Conservation (phyloP, 2,113 vertebrate genomes). For the Tupaia tana region DNA sequence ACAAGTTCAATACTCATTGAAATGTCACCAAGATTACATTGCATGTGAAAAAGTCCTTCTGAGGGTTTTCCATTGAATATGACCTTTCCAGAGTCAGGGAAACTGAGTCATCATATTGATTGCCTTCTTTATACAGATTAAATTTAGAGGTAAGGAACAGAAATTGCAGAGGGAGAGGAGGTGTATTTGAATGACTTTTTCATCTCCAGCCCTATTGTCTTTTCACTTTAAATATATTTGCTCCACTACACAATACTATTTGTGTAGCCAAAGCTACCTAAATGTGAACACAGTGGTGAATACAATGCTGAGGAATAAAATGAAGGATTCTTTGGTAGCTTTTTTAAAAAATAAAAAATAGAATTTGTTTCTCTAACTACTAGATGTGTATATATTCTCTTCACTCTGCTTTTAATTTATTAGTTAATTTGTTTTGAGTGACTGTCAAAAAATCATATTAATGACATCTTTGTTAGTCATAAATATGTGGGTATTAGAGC, state of each 20-base stretch:
- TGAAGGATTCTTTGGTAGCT: neutral
- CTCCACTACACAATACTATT: neutral
- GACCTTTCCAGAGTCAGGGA: neutral
- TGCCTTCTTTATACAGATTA: neutral
- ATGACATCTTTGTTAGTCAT: neutral
- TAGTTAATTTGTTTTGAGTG: neutral
- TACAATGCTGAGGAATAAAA: neutral
- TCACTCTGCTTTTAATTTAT: neutral
- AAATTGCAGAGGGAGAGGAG: neutral
- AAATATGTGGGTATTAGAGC: neutral
- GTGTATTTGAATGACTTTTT: neutral
- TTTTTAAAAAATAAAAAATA: neutral
- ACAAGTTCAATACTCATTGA: neutral
- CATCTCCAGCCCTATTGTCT: neutral
- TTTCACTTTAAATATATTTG: neutral
- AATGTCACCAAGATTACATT: neutral
- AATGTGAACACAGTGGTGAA: neutral
- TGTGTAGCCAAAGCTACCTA: no score
- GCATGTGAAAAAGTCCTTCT: neutral
- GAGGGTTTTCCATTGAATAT: neutral
- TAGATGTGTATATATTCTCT: neutral
- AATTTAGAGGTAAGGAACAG: neutral
- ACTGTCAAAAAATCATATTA: conserved; percentile 10
- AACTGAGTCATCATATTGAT: neutral
- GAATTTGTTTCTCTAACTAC: neutral